Evolutionary conservation across 2,888 invertebrate genomes (phyloP).

Genomic region (Phaedon cochleariae): DNA sequence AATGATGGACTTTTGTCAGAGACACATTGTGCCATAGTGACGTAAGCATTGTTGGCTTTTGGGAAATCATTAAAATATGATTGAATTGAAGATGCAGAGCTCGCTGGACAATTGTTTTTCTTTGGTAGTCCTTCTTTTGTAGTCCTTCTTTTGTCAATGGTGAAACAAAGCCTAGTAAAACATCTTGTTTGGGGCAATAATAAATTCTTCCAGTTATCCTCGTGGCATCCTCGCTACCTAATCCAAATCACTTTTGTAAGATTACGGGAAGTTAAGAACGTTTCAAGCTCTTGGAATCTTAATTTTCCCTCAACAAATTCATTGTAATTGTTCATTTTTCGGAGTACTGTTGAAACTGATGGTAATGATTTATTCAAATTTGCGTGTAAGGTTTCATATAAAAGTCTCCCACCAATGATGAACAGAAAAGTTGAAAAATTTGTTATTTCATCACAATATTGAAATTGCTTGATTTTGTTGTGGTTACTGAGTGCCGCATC

Average conservation of each 20-base stretch:
- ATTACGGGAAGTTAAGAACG: not conserved
- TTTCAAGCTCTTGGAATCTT: not conserved
- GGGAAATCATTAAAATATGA: not conserved
- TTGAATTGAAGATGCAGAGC: not conserved
- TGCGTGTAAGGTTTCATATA: conserved; percentile 2
- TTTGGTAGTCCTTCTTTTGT: not conserved
- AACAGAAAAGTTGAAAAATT: no score
- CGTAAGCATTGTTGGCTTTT: conserved; percentile 24
- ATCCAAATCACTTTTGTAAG: not conserved
- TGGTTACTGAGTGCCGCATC: no score
- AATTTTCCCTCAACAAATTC: not conserved
- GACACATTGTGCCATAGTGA: conserved; percentile 34
- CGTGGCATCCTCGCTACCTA: not conserved
- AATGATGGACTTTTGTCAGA: conserved; percentile 29
- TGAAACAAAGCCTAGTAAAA: not conserved
- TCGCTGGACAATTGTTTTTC: not conserved
- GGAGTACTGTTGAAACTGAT: not conserved
- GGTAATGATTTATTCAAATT: not conserved
- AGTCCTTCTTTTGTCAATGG: not conserved
- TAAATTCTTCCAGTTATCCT: not conserved
- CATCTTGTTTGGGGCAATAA: not conserved
- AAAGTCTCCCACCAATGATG: not conserved
- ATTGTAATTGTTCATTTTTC: not conserved
- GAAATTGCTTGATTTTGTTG: no score
- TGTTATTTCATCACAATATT: no score